phyloP scores from a whole-genome alignment of 1,140 invertebrate genomes.

The Cotesia vestalis region DNA sequence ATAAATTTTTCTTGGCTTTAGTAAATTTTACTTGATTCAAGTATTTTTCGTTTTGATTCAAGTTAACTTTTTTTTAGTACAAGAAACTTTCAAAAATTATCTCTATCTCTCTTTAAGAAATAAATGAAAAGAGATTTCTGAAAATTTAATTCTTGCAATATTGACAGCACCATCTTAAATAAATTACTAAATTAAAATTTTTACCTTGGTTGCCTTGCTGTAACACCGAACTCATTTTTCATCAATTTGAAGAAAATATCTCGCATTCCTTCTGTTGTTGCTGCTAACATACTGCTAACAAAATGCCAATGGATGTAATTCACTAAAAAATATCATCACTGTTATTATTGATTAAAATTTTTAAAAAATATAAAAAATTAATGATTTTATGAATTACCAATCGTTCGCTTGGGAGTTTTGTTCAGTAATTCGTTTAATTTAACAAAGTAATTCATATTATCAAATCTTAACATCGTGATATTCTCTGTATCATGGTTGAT shows the following conservation, averaged over 20 bases:
- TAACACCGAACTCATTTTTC: slow-evolving; percentile 14
- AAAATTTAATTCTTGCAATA: background rate
- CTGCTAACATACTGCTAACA: slow-evolving; percentile 17
- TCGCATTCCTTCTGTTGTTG: slow-evolving; percentile 32
- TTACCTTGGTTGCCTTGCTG: slow-evolving; percentile 28
- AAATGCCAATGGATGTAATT: slow-evolving; percentile 40
- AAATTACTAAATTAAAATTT: background rate
- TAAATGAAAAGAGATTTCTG: too few species aligned
- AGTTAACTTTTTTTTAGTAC: too few species aligned
- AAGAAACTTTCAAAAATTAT: too few species aligned
- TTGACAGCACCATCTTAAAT: background rate
- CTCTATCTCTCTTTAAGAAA: too few species aligned
- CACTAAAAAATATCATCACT: slow-evolving; percentile 21
- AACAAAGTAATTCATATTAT: background rate
- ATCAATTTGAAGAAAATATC: slow-evolving; percentile 12
- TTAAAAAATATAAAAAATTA: background rate
- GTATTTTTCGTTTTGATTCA: too few species aligned
- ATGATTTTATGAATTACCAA: background rate
- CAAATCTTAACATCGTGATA: too few species aligned
- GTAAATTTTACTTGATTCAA: too few species aligned
- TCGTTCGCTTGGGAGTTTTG: slow-evolving; percentile 12
- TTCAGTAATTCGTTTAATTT: slow-evolving; percentile 8
- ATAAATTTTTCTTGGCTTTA: too few species aligned
- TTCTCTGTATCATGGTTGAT: background rate
- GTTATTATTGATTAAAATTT: slow-evolving; percentile 2